Conservation (phyloP, 2,888 invertebrate genomes). For the Acanthoscelides obtectus region DNA sequence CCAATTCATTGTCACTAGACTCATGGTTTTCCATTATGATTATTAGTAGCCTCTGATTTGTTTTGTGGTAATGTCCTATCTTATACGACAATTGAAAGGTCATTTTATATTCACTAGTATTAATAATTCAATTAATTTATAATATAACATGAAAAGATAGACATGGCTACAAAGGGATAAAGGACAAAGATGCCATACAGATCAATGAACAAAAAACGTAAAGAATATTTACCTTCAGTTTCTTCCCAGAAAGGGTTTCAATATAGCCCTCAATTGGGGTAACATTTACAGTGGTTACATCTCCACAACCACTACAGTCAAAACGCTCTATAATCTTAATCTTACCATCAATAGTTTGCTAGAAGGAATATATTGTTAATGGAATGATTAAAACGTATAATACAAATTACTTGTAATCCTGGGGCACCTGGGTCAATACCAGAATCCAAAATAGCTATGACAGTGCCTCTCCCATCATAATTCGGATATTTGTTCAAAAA, state of each 20-base stretch:
- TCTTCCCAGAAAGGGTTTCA: constrained; percentile 82
- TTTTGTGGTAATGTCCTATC: too few relatives aligned
- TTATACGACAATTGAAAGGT: too few relatives aligned
- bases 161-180: not conserved
- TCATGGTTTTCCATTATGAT: too few relatives aligned
- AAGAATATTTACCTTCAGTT: constrained; percentile 65
- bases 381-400: not conserved
- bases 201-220: not conserved
- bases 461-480: constrained; percentile 86
- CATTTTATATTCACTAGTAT: too few relatives aligned
- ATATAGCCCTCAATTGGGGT: constrained; percentile 65
- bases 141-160: too few relatives aligned
- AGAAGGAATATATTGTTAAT: constrained; percentile 25
- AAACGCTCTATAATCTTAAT: constrained; percentile 91
- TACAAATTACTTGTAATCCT: constrained; percentile 74
- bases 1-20: too few relatives aligned
- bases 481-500: constrained; percentile 85
- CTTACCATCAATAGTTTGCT: constrained; percentile 85
- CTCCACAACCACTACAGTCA: constrained; percentile 95
- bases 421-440: constrained; percentile 96
- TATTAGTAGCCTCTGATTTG: too few relatives aligned
- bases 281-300: constrained; percentile 84
- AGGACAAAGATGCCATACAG: constrained; percentile 6
- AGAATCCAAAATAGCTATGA: constrained; percentile 95
- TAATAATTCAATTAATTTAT: too few relatives aligned